These are phyloP conservation scores for Oophaga sylvatica DNA, from an alignment of 2,797 vertebrate genomes.

Conservation along the genomic window DNA sequence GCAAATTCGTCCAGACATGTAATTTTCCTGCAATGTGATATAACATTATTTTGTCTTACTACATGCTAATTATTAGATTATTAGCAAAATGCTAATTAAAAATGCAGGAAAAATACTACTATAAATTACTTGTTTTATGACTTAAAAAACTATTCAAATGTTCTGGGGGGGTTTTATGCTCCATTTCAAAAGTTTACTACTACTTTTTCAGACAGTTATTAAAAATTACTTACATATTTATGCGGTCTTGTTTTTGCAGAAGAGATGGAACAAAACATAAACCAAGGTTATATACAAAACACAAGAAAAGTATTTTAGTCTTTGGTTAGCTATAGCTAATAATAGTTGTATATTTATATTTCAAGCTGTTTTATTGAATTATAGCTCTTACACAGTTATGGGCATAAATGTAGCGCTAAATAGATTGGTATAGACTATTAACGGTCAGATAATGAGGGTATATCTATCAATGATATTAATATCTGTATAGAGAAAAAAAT, in stretches of 20 bases:
- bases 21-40: conserved; percentile 50
- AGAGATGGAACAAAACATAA: not conserved
- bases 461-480: too few species aligned
- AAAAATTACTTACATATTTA: not conserved
- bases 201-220: not conserved
- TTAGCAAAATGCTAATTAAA: conserved; percentile 51
- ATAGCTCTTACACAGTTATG: too few species aligned
- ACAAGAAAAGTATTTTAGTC: not conserved
- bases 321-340: too few species aligned
- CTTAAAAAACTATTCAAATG: not conserved
- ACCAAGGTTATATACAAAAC: not conserved
- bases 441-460: too few species aligned
- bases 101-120: conserved; percentile 29
- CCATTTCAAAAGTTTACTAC: not conserved
- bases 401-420: too few species aligned
- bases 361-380: too few species aligned
- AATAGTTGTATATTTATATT: too few species aligned
- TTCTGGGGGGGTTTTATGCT: not conserved
- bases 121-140: not conserved
- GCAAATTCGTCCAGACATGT: conserved; percentile 45
- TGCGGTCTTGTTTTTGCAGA: not conserved
- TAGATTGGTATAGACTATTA: too few species aligned
- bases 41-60: conserved; percentile 46
- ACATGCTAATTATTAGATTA: conserved; percentile 50
- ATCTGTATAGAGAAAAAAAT: too few species aligned